These are phyloP conservation scores for Scolopax rusticola DNA, from an alignment of 2,797 vertebrate species.

Conservation along the genomic window DNA sequence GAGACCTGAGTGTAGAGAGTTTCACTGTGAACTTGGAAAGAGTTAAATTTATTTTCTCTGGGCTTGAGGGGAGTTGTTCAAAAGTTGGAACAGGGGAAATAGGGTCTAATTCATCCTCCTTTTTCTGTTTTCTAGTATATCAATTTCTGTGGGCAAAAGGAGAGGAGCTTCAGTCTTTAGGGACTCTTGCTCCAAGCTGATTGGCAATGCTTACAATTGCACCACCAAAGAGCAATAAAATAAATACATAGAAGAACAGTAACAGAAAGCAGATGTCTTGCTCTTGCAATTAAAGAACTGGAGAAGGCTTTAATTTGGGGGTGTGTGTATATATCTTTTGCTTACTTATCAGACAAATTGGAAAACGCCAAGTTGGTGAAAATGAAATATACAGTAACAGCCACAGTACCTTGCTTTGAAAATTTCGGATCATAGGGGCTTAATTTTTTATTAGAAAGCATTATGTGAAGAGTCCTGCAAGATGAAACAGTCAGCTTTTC, in stretches of 20 bases:
- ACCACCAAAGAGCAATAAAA: constrained; percentile 51
- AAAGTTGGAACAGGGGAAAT: not conserved
- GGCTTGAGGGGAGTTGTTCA: constrained; percentile 26
- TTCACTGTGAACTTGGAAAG: constrained; percentile 1
- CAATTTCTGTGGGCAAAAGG: not conserved
- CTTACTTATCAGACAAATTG: not conserved
- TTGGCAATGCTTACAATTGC: constrained; percentile 2
- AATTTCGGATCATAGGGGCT: not conserved
- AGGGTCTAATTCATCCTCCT: not conserved
- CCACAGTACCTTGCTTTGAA: not conserved
- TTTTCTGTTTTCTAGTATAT: constrained; percentile 30
- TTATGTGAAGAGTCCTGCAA: not conserved
- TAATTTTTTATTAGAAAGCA: constrained; percentile 5
- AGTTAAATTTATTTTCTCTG: constrained; percentile 38
- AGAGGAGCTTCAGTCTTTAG: constrained; percentile 10
- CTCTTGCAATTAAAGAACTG: constrained; percentile 28
- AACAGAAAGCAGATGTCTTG: constrained; percentile 65
- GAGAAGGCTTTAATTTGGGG: not conserved
- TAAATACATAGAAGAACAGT: constrained; percentile 12
- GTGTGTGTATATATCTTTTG: not conserved
- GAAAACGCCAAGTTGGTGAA: not conserved
- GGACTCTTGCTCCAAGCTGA: not conserved
- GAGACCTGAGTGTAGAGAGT: not conserved
- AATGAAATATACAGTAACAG: not conserved
- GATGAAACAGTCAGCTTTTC: not conserved